Conservation (phyloP, 2,888 invertebrate genomes). For the Steinernema hermaphroditum region DNA sequence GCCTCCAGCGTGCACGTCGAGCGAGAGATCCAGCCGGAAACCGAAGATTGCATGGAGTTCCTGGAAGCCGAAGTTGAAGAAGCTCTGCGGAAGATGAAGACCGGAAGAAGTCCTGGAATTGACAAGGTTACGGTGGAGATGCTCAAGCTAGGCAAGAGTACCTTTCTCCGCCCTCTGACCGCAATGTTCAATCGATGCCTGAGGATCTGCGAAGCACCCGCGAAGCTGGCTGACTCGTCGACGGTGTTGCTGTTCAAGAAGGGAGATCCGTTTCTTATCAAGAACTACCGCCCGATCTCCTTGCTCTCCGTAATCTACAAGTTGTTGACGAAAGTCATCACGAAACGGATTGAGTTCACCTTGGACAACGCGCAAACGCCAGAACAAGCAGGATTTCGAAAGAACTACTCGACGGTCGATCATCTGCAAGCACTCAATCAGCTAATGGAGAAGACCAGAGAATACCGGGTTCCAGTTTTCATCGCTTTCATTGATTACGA, state of each 20-base stretch:
- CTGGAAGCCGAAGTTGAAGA: neutral
- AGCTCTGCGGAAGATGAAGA: neutral
- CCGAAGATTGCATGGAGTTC: neutral
- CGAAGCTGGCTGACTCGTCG: conserved; percentile 8
- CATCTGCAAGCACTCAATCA: conserved; percentile 27
- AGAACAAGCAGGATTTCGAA: conserved; percentile 32
- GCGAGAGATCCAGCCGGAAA: neutral
- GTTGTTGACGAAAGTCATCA: neutral
- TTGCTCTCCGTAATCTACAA: conserved; percentile 35
- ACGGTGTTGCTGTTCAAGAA: conserved; percentile 39
- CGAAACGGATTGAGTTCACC: conserved; percentile 71
- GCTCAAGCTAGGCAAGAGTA: neutral
- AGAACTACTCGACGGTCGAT: conserved; percentile 32
- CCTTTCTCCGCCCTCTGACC: conserved; percentile 26
- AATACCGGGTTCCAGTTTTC: conserved; percentile 35
- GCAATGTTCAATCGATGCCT: neutral
- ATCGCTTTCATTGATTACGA: conserved; percentile 38
- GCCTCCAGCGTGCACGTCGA: neutral
- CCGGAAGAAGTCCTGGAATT: conserved; percentile 6
- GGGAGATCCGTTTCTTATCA: conserved; percentile 33
- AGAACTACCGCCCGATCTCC: conserved; percentile 40
- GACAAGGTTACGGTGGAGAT: conserved; percentile 17
- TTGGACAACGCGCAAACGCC: neutral
- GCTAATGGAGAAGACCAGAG: conserved; percentile 6
- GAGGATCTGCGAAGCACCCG: conserved; percentile 15